Base-by-base conservation (phyloP, 2,113 vertebrate species). In the Zapus hudsonius region DNA sequence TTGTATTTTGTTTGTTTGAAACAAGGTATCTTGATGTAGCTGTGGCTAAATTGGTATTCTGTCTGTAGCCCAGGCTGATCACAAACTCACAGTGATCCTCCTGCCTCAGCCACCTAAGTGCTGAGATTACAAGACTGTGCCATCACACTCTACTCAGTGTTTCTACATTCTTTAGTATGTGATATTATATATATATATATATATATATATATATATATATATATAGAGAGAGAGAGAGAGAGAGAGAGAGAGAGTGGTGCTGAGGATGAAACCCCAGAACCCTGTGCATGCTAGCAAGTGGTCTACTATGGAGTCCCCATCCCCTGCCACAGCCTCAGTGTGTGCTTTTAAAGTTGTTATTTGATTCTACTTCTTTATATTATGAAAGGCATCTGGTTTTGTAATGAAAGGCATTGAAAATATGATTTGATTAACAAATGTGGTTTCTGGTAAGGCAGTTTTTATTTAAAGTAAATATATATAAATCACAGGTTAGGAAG, bases 401-500 rank as follows among this genome's bases (percentile, higher is more conserved):
- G 11, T 92, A 87, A 90, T 92, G 73, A 95, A 93, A 90, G 89
- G 75, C 89, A 92, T 31, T 85, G 69, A 76, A 92, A 82, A 91
- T 91, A 36, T 96, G 87, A 92, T 90, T 91, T 95, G 79, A 91
- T 93, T 94, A 81, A 84, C 79, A 87, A 90, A 92, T 92, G 67
- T 87, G n/a, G 55, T 84, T 90, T 80, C 19, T 87, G 86, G 72
- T 86, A 87, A 93, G 82, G 91, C 61, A 74, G 70, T 63, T 93
- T 96, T 95, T 91, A 93, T 90, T 94, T 94, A 94, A 96, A 95
- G 81, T 91, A 84, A 93, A 89, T 90, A 95, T 86, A 80, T 95
- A 93, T 83, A 93, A 94, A 91, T 87, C 78, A 76, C 38, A 90
- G 73, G 55, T 84, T 92, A 92, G 55, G 33, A 84, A 93, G 76